A percentile compares a stretch with the other conserved stretches of the same genome.
Conservation (phyloP, 2,888 invertebrate species). For the Athalia circularis region DNA sequence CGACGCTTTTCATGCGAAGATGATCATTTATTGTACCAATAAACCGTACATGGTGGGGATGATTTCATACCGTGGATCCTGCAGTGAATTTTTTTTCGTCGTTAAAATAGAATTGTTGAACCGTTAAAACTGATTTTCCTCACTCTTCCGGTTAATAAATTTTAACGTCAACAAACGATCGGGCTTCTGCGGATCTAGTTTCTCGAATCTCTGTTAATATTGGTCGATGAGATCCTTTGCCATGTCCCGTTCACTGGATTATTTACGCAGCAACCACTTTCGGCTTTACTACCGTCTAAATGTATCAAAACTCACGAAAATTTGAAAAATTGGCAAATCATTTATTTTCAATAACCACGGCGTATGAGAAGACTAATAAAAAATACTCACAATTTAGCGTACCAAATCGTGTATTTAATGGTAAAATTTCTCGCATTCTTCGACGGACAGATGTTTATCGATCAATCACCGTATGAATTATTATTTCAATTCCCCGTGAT, state of each 20-base stretch:
- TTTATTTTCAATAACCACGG: not conserved
- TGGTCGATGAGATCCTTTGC: constrained; percentile 1
- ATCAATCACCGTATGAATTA: too few species aligned
- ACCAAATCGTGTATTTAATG: not conserved
- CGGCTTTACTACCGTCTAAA: constrained; percentile 8
- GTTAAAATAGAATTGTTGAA: constrained; percentile 4
- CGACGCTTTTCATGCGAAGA: too few species aligned
- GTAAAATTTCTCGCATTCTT: too few species aligned
- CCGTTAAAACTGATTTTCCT: not conserved
- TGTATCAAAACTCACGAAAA: not conserved
- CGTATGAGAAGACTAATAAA: not conserved
- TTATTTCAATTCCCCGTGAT: too few species aligned
- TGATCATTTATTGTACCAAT: too few species aligned
- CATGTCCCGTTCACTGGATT: constrained; percentile 15
- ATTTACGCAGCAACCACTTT: constrained; percentile 17
- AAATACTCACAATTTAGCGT: constrained; percentile 1
- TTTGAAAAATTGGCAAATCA: not conserved
- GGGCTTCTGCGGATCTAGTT: not conserved
- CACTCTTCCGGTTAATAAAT: constrained; percentile 32
- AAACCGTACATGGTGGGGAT: too few species aligned
- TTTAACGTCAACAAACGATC: constrained; percentile 2
- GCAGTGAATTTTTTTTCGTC: too few species aligned
- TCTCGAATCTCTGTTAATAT: constrained; percentile 18
- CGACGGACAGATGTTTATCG: too few species aligned
- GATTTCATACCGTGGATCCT: too few species aligned